phyloP scores from a whole-genome alignment of 2,888 invertebrate species.

The Netelia virgata region DNA sequence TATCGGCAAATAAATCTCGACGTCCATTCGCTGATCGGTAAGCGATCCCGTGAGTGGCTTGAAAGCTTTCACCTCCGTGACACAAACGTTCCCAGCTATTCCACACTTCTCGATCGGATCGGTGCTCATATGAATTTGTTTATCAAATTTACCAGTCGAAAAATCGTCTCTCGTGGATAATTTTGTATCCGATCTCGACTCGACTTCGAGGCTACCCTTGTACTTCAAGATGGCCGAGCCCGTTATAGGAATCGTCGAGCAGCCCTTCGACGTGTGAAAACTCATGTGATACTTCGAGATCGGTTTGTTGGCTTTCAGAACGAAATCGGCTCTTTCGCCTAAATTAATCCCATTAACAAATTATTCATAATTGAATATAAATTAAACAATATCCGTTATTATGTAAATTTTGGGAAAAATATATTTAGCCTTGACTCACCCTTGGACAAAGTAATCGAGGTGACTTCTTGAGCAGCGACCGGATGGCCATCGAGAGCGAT shows the following conservation, averaged over 20 bases:
- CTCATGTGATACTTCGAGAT: slow-evolving; percentile 88
- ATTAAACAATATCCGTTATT: too few relatives aligned
- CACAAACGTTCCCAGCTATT: slow-evolving; percentile 86
- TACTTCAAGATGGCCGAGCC: slow-evolving; percentile 87
- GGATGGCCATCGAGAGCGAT: slow-evolving; percentile 91
- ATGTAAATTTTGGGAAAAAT: too few relatives aligned
- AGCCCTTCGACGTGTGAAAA: slow-evolving; percentile 86
- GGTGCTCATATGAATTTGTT: slow-evolving; percentile 76
- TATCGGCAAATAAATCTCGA: slow-evolving; percentile 89
- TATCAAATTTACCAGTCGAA: slow-evolving; percentile 37
- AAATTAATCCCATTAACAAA: slow-evolving; percentile 46
- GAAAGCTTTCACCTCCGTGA: slow-evolving; percentile 87
- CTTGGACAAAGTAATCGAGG: slow-evolving; percentile 87
- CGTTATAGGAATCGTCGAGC: slow-evolving; percentile 85
- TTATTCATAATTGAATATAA: neutral
- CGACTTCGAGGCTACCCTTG: slow-evolving; percentile 74
- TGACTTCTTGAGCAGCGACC: slow-evolving; percentile 87
- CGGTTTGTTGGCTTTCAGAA: slow-evolving; percentile 88
- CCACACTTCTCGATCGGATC: slow-evolving; percentile 84
- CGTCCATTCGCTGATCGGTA: slow-evolving; percentile 84
- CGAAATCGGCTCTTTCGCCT: slow-evolving; percentile 92
- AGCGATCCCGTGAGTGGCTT: slow-evolving; percentile 86
- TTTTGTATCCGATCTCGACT: slow-evolving; percentile 53
- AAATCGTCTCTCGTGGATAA: slow-evolving; percentile 42
- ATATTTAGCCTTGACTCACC: slow-evolving; percentile 83